A percentile compares a stretch with the other conserved stretches of the same genome.
Conservation (phyloP, 2,888 invertebrate species). For the Tinea semifulvella region DNA sequence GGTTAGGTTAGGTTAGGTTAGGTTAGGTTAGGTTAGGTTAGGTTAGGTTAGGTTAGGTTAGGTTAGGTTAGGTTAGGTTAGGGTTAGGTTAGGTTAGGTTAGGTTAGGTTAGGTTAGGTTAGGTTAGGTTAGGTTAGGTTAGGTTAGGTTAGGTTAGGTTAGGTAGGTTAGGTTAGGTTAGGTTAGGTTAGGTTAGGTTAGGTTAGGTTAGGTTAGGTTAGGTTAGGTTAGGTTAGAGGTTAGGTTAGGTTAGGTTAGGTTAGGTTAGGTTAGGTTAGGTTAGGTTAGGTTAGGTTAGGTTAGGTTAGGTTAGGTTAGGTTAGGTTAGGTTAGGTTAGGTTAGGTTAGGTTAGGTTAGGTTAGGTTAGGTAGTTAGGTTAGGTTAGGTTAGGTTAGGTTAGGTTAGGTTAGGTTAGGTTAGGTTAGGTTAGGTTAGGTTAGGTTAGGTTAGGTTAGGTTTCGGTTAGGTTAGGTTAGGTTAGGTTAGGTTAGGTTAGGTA, state of each 20-base stretch:
- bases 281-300: slow-evolving; percentile 17
- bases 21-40: slow-evolving; percentile 17
- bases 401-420: slow-evolving; percentile 15
- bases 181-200: slow-evolving; percentile 22
- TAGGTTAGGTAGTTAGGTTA: slow-evolving; percentile 3
- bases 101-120: slow-evolving; percentile 17
- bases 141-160: slow-evolving; percentile 24
- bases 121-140: slow-evolving; percentile 23
- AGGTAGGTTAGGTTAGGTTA: slow-evolving; percentile 26
- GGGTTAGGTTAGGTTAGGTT: slow-evolving; percentile 17
- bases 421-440: slow-evolving; percentile 15
- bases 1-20: slow-evolving; percentile 17
- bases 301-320: slow-evolving; percentile 17
- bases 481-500: slow-evolving; percentile 15
- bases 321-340: slow-evolving; percentile 18
- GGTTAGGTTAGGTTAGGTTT: slow-evolving; percentile 15
- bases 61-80: slow-evolving; percentile 16
- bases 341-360: slow-evolving; percentile 15
- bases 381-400: slow-evolving; percentile 15
- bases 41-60: slow-evolving; percentile 17
- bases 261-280: slow-evolving; percentile 19
- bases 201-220: slow-evolving; percentile 20
- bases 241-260: slow-evolving; percentile 18
- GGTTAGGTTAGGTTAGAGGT: slow-evolving; percentile 18
- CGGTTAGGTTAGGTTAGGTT: slow-evolving; percentile 15